phyloP scores from a whole-genome alignment of 2,113 vertebrate genomes.

The Sciurus niger region DNA sequence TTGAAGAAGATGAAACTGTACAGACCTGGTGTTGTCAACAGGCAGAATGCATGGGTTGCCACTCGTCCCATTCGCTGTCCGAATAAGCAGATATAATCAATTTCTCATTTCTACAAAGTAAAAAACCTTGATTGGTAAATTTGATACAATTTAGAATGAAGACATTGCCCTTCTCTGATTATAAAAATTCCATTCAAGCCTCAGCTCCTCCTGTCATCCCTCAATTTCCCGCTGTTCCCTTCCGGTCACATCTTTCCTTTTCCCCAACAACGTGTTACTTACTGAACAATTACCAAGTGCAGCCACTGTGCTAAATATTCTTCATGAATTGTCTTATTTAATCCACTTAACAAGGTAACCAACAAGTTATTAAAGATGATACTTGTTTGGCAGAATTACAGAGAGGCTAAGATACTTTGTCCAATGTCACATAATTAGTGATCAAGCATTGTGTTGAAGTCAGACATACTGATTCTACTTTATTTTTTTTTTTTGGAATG shows the following conservation, averaged over 20 bases:
- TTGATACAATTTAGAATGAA: constrained; percentile 26
- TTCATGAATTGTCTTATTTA: background rate
- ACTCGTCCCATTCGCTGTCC: background rate
- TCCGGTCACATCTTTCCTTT: background rate
- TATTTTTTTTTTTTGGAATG: too few relatives aligned
- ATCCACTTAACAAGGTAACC: background rate
- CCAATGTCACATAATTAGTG: background rate
- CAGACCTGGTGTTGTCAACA: background rate
- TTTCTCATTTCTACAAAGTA: constrained; percentile 13
- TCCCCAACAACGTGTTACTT: background rate
- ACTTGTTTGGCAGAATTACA: background rate
- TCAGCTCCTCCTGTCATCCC: background rate
- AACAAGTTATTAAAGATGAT: background rate
- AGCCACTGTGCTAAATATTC: background rate
- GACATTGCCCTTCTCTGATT: background rate
- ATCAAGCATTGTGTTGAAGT: background rate
- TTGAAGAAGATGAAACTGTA: constrained; percentile 8
- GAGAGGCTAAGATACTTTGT: background rate
- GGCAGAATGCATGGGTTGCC: background rate
- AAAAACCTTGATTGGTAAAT: background rate
- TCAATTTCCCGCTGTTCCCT: background rate
- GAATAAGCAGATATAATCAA: background rate
- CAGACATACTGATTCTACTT: too few relatives aligned
- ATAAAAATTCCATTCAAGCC: background rate
- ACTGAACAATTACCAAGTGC: background rate